A percentile compares a stretch with the other conserved stretches of the same genome.
These are phyloP conservation scores for Tetrao urogallus DNA, from an alignment of 2,113 vertebrate genomes.

Conservation along the genomic window DNA sequence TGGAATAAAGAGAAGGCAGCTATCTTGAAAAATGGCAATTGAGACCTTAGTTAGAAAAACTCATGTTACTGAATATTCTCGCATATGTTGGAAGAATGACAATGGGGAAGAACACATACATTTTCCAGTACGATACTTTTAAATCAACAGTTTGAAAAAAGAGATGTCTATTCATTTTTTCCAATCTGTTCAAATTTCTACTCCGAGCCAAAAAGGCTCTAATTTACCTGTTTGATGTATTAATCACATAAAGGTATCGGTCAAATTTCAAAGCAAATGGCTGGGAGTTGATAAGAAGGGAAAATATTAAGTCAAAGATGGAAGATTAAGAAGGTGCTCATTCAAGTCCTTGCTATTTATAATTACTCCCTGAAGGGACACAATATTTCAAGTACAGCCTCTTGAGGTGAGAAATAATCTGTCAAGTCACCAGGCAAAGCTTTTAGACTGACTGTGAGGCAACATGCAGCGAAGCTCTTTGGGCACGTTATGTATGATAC, in stretches of 20 bases:
- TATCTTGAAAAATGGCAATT: slow-evolving; percentile 36
- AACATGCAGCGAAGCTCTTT: not conserved
- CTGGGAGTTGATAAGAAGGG: slow-evolving; percentile 59
- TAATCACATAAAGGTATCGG: slow-evolving; percentile 64
- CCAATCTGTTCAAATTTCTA: slow-evolving; percentile 26
- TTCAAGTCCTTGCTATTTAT: slow-evolving; percentile 68
- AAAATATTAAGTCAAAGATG: slow-evolving; percentile 71
- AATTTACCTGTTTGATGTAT: slow-evolving; percentile 72
- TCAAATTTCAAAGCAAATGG: slow-evolving; percentile 70
- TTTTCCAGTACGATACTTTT: not conserved
- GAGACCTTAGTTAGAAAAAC: not conserved
- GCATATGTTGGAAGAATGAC: slow-evolving; percentile 5
- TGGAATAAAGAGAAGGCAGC: slow-evolving; percentile 24
- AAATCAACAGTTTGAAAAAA: slow-evolving; percentile 28
- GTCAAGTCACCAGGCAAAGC: slow-evolving; percentile 64
- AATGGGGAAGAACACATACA: not conserved
- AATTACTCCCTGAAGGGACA: slow-evolving; percentile 73
- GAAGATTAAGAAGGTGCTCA: slow-evolving; percentile 73
- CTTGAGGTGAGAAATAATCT: slow-evolving; percentile 70
- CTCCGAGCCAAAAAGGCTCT: slow-evolving; percentile 48
- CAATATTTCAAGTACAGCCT: slow-evolving; percentile 71
- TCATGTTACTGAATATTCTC: not conserved
- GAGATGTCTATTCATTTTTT: slow-evolving; percentile 34
- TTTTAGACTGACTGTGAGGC: slow-evolving; percentile 27
- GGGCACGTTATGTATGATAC: accelerated